phyloP scores from a whole-genome alignment of 2,797 vertebrate species.

The Ctenochaetus hawaiiensis region DNA sequence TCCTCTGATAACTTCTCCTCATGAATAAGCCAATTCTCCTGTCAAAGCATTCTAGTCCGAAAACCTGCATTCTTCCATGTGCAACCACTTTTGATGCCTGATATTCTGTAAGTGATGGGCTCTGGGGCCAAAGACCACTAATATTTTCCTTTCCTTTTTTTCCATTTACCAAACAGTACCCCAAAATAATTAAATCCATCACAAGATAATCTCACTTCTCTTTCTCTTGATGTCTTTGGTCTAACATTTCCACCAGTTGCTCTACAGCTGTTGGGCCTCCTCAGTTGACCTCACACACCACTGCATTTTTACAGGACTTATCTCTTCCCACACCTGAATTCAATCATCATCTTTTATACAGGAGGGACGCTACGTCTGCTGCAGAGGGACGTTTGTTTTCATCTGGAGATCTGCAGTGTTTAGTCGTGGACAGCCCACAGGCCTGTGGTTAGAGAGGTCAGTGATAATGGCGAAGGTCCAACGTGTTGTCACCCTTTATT shows the following conservation, averaged over 20 bases:
- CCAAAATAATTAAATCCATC: conserved; percentile 72
- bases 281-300: conserved; percentile 67
- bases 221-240: conserved; percentile 61
- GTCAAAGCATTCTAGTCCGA: conserved; percentile 64
- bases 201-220: conserved; percentile 61
- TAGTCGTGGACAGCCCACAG: conserved; percentile 11
- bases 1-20: conserved; percentile 63
- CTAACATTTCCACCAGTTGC: conserved; percentile 75
- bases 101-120: conserved; percentile 67
- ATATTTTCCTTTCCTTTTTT: conserved; percentile 62
- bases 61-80: conserved; percentile 72
- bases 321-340: conserved; percentile 70
- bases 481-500: conserved; percentile 35
- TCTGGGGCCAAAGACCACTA: conserved; percentile 63
- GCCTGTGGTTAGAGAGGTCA: conserved; percentile 60
- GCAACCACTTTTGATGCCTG: conserved; percentile 73
- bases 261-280: conserved; percentile 70
- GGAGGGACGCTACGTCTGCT: conserved; percentile 51
- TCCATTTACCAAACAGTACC: conserved; percentile 55
- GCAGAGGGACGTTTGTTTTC: conserved; percentile 51
- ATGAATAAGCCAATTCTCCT: conserved; percentile 65
- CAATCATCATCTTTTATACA: conserved; percentile 63
- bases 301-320: conserved; percentile 54
- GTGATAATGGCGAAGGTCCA: conserved; percentile 39
- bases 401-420: conserved; percentile 53